Conservation (phyloP, 2,888 invertebrate genomes). For the Agrochola litura region DNA sequence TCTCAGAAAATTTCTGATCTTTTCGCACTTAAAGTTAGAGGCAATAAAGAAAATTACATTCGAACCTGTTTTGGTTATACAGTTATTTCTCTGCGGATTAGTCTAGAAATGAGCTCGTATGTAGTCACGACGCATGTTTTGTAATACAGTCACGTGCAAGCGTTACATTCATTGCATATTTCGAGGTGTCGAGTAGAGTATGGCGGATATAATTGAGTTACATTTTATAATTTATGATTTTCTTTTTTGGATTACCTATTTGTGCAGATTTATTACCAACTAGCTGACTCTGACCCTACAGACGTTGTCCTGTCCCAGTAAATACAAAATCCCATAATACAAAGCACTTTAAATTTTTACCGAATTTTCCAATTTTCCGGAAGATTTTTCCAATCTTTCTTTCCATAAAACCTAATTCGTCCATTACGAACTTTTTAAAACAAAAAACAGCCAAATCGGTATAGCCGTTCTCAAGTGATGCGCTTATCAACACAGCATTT, state of each 20-base stretch:
- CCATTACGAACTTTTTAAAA: too few relatives aligned
- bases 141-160: slow-evolving; percentile 45
- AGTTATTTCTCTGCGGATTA: slow-evolving; percentile 53
- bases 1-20: slow-evolving; percentile 36
- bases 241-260: background rate
- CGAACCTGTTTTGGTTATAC: slow-evolving; percentile 39
- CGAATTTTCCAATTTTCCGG: background rate
- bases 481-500: background rate
- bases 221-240: slow-evolving; percentile 8
- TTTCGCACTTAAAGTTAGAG: slow-evolving; percentile 9
- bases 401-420: background rate
- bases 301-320: background rate
- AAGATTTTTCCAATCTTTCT: background rate
- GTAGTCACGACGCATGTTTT: slow-evolving; percentile 27
- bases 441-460: background rate
- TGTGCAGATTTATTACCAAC: background rate
- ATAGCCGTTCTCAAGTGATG: background rate
- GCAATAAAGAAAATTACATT: slow-evolving; percentile 55
- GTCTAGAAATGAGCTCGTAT: slow-evolving; percentile 43
- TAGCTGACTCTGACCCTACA: background rate
- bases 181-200: slow-evolving; percentile 30
- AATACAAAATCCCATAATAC: background rate
- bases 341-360: background rate
- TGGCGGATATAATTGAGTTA: slow-evolving; percentile 27
- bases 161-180: slow-evolving; percentile 33